Evolutionary conservation across 2,888 invertebrate species (phyloP), one percentile per base, ranked within the genome.

Genomic region (Malthinus seriepunctatus): DNA sequence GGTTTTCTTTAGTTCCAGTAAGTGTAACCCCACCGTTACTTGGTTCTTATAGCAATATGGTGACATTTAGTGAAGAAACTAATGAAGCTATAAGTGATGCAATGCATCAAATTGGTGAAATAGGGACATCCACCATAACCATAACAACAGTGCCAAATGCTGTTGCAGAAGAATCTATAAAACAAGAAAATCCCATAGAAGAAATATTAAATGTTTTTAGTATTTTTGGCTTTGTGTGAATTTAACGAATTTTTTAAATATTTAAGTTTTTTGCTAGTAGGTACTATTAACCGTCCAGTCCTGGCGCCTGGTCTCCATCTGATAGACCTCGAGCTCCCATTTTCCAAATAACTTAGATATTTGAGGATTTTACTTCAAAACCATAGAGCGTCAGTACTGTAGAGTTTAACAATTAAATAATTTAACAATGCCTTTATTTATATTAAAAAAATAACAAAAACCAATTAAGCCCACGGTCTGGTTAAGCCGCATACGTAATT

Each of bases 401-500:
- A n/a, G 23, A 23, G 23, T 5, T 23, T 44, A 8, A 1, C 15
- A 15, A 44, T 11, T 23, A 44, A 44, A 23, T 15, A 44, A 44
- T 23, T 10, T 44, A 8, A 14, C 8, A 23, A 32, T 46, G 7
- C 1, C 12, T 12, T 12, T 6, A 37, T 12, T 11, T n/a, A 14
- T 14, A 15, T 39, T n/a, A 3, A 4, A 11, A 8, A 38, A 1
- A 5, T 15, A 51, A n/a, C 15, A 32, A 51, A 33, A 32, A 2
- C 10, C 8, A 35, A 9, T 38, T 54, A 59, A 9, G 72, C 70
- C 77, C 77, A 78, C 7, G 78, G 74, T 65, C 73, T 75, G 0
- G 78, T 78, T 23, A 79, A 66, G n/a, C 79, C 80, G 31, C 57
- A 56, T 32, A 67, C 70, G 54, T 73, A 63, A 65, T 76, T 74